Percentiles rank a stretch among this genome's conserved stretches.
These are phyloP conservation scores for Scarus forsteni DNA, from an alignment of 2,797 vertebrate genomes.

Conservation along the genomic window DNA sequence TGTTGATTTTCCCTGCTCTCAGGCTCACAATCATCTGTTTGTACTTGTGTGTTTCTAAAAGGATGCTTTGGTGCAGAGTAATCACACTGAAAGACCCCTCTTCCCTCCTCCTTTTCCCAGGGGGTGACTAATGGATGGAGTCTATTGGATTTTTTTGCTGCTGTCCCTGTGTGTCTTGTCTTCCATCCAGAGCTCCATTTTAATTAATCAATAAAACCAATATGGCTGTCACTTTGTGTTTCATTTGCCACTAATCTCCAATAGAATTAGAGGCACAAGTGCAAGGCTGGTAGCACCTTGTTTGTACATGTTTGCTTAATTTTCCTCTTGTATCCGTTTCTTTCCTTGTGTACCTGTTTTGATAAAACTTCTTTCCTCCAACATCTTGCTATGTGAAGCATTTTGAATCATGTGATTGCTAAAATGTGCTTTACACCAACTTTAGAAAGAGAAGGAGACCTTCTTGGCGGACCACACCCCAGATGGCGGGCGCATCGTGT, in stretches of 20 bases:
- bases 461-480: constrained; percentile 71
- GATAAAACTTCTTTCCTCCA: too few species aligned
- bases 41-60: not conserved
- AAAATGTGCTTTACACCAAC: too few species aligned
- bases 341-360: too few species aligned
- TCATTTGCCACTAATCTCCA: constrained; percentile 7
- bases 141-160: constrained; percentile 50
- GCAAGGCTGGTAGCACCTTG: not conserved
- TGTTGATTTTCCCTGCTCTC: not conserved
- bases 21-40: not conserved
- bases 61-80: constrained; percentile 38
- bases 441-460: constrained; percentile 80
- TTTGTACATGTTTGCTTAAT: too few species aligned
- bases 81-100: constrained; percentile 44
- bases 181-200: constrained; percentile 20
- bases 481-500: constrained; percentile 73
- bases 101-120: constrained; percentile 14
- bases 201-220: constrained; percentile 44
- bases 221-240: constrained; percentile 16
- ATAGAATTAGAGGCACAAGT: constrained; percentile 12
- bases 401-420: too few species aligned
- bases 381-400: too few species aligned
- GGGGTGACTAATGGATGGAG: constrained; percentile 59
- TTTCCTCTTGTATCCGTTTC: not conserved
- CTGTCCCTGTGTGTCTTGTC: constrained; percentile 6